These are phyloP conservation scores for Thymallus thymallus DNA, from an alignment of 2,113 vertebrate species.

Conservation along the genomic window DNA sequence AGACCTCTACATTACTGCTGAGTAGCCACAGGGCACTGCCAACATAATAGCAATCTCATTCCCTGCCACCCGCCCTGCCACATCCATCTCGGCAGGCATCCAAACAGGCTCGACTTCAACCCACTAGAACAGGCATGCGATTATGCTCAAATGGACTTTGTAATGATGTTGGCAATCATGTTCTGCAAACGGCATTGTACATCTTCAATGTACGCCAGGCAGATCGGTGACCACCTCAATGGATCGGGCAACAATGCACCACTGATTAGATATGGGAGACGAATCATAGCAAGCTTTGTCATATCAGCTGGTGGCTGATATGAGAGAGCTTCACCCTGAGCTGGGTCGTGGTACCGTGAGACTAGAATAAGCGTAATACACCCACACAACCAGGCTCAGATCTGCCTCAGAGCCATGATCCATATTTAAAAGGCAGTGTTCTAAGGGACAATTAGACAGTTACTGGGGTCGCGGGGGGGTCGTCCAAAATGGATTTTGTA, in stretches of 20 bases:
- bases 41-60: slow-evolving; percentile 44
- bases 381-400: no score
- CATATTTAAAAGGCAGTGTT: background rate
- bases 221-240: background rate
- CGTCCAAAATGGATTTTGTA: no score
- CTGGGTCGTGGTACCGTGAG: no score
- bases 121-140: slow-evolving; percentile 23
- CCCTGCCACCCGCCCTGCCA: slow-evolving; percentile 34
- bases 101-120: slow-evolving; percentile 41
- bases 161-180: slow-evolving; percentile 38
- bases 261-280: no score
- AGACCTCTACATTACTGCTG: slow-evolving; percentile 36
- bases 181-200: slow-evolving; percentile 26
- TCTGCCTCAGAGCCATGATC: no score
- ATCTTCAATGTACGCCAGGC: background rate
- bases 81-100: slow-evolving; percentile 43
- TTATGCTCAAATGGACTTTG: slow-evolving; percentile 27
- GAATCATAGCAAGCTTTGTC: no score
- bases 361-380: no score
- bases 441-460: background rate
- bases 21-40: slow-evolving; percentile 30
- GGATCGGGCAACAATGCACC: slow-evolving; percentile 2
- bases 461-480: no score
- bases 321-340: no score
- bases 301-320: no score